phyloP scores from a whole-genome alignment of 2,797 vertebrate species.

The Salarias fasciatus region DNA sequence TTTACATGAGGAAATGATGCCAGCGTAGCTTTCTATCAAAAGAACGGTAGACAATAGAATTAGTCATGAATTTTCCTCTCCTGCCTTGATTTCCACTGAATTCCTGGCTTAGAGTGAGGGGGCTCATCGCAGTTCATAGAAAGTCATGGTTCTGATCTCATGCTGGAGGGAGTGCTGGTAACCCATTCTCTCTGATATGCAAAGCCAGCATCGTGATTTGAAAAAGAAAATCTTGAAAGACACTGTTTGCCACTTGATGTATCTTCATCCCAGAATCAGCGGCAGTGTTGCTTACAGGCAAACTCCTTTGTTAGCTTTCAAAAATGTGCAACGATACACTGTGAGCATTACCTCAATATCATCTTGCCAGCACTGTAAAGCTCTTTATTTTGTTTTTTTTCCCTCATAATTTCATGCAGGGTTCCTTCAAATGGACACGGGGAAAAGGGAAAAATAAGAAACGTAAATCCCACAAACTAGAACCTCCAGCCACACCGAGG shows the following conservation, averaged over 20 bases:
- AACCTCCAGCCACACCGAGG: conserved; percentile 69
- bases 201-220: conserved; percentile 65
- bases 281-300: conserved; percentile 68
- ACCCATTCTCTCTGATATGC: conserved; percentile 72
- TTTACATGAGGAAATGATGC: conserved; percentile 50
- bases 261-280: conserved; percentile 72
- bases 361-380: conserved; percentile 29
- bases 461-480: conserved; percentile 70
- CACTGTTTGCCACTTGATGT: conserved; percentile 64
- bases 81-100: conserved; percentile 53
- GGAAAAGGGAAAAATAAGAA: conserved; percentile 57
- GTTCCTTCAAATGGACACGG: conserved; percentile 63
- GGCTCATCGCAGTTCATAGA: conserved; percentile 59
- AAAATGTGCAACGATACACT: conserved; percentile 51
- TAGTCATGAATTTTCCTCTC: conserved; percentile 55
- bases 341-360: conserved; percentile 47
- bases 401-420: conserved; percentile 12
- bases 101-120: conserved; percentile 45
- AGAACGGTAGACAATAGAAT: conserved; percentile 58
- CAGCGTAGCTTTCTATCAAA: conserved; percentile 41
- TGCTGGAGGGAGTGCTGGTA: conserved; percentile 69
- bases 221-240: conserved; percentile 65
- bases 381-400: conserved; percentile 6
- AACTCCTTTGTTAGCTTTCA: conserved; percentile 68
- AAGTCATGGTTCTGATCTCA: conserved; percentile 67